A percentile compares a stretch with the other conserved stretches of the same genome.
These are phyloP conservation scores for Periparus ater DNA, from an alignment of 2,797 vertebrate genomes.

Conservation along the genomic window DNA sequence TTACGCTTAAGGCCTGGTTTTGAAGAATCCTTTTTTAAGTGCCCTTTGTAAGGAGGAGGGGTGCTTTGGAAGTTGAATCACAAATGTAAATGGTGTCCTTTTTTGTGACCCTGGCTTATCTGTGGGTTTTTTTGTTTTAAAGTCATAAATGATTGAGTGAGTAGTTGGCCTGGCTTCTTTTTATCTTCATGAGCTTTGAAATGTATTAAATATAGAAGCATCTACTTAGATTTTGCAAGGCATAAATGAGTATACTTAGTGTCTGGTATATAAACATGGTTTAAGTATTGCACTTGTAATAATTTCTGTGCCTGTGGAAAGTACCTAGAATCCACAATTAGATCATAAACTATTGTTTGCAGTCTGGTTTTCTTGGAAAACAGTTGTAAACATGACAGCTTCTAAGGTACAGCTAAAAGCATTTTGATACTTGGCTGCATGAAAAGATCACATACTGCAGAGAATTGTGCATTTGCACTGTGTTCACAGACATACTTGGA, in stretches of 20 bases:
- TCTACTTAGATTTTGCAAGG: not conserved
- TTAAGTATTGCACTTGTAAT: not conserved
- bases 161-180: not conserved
- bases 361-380: not conserved
- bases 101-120: not conserved
- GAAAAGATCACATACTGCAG: not conserved
- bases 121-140: not conserved
- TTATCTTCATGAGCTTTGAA: not conserved
- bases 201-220: not conserved
- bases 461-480: not conserved
- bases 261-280: not conserved
- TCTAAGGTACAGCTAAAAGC: not conserved
- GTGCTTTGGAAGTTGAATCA: not conserved
- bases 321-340: not conserved
- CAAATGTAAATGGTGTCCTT: not conserved
- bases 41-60: not conserved
- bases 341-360: not conserved
- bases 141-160: not conserved
- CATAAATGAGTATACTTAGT: not conserved
- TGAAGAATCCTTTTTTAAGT: not conserved
- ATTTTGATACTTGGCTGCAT: not conserved
- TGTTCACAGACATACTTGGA: not conserved
- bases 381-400: not conserved
- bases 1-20: not conserved
- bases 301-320: not conserved